phyloP scores from a whole-genome alignment of 2,113 vertebrate genomes.

The Zosterops hypoxanthus region DNA sequence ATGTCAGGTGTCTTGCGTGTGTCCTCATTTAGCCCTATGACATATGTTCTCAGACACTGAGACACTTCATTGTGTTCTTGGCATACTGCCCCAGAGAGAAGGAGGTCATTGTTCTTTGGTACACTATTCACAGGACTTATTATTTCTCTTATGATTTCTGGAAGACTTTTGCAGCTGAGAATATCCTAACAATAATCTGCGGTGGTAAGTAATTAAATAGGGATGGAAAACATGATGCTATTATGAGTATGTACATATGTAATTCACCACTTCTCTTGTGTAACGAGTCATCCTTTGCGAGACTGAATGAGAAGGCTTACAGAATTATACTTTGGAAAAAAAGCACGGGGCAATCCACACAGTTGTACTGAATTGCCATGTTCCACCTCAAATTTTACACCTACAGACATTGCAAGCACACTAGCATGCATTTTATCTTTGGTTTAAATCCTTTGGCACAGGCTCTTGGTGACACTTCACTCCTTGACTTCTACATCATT shows the following conservation, averaged over 20 bases:
- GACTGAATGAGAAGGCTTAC: not conserved
- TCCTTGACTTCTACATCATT: not conserved
- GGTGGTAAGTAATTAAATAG: constrained; percentile 1
- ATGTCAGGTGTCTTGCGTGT: constrained; percentile 17
- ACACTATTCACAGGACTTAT: not conserved
- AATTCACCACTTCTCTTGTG: not conserved
- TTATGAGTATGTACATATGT: not conserved
- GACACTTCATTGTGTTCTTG: constrained; percentile 35
- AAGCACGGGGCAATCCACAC: not conserved
- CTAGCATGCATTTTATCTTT: not conserved
- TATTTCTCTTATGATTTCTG: constrained; percentile 26
- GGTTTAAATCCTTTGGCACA: not conserved
- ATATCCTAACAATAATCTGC: constrained; percentile 9
- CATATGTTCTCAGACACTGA: constrained; percentile 33
- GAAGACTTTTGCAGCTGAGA: constrained; percentile 28
- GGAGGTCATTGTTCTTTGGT: constrained; percentile 1
- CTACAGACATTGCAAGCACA: not conserved
- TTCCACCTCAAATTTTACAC: not conserved
- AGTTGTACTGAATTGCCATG: not conserved
- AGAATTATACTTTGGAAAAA: not conserved
- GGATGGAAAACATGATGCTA: constrained; percentile 41
- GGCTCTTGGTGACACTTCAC: not conserved
- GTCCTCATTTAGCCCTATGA: constrained; percentile 38
- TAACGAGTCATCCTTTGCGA: not conserved
- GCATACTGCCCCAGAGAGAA: not conserved